Evolutionary conservation across 2,113 vertebrate genomes (phyloP).

Genomic region (Notothenia rossii): DNA sequence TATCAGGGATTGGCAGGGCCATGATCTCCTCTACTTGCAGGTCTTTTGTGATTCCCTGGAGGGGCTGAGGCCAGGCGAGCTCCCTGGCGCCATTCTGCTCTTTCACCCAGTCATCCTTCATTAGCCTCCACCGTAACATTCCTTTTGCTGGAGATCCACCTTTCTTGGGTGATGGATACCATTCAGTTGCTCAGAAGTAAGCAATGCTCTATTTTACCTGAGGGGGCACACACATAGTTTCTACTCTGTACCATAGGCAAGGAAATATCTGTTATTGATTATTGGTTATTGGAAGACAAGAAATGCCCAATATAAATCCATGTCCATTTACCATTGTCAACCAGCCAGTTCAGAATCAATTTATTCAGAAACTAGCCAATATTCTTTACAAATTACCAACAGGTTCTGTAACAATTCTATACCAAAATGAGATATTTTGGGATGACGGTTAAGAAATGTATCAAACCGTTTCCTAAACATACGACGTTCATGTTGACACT

Average conservation of each 20-base stretch:
- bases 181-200: background rate
- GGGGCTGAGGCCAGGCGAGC: constrained; percentile 62
- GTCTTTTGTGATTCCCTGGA: constrained; percentile 73
- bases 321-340: too few species aligned
- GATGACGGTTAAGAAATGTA: background rate
- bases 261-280: background rate
- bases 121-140: constrained; percentile 67
- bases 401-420: background rate
- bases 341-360: background rate
- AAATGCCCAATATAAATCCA: too few species aligned
- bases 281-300: background rate
- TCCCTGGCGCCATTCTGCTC: constrained; percentile 68
- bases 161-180: constrained; percentile 4
- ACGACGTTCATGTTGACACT: background rate
- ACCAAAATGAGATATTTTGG: background rate
- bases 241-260: constrained; percentile 1
- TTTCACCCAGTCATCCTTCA: constrained; percentile 78
- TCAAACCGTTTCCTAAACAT: background rate
- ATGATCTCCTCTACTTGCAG: constrained; percentile 67
- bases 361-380: background rate
- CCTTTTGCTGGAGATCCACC: constrained; percentile 39
- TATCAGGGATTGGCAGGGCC: constrained; percentile 75
- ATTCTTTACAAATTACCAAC: background rate
- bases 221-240: background rate
- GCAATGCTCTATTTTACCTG: background rate